Percentiles rank a stretch among this genome's conserved stretches.
phyloP scores from a whole-genome alignment of 2,888 invertebrate species.

The Bhutanitis thaidina region DNA sequence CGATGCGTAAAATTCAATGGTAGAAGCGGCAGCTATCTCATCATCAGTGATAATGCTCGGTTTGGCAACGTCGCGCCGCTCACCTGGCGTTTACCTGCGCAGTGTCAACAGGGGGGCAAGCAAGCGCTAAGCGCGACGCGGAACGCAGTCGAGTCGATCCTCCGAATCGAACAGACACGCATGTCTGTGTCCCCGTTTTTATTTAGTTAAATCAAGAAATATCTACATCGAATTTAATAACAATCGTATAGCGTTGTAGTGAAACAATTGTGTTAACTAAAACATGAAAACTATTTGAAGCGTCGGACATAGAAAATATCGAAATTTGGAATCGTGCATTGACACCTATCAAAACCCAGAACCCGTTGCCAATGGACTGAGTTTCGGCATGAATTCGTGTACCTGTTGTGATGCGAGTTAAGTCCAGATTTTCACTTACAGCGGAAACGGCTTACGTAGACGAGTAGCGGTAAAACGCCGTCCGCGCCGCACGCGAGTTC shows the following conservation, averaged over 20 bases:
- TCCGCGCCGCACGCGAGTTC: slow-evolving; percentile 68
- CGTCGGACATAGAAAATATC: slow-evolving; percentile 32
- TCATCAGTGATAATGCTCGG: slow-evolving; percentile 76
- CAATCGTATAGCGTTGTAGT: background rate
- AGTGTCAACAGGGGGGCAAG: slow-evolving; percentile 74
- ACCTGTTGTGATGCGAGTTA: slow-evolving; percentile 60
- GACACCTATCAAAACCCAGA: slow-evolving; percentile 38
- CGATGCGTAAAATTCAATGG: slow-evolving; percentile 51
- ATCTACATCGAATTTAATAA: background rate
- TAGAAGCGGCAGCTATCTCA: slow-evolving; percentile 63
- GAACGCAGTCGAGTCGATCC: slow-evolving; percentile 62
- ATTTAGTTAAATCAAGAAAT: slow-evolving; percentile 38
- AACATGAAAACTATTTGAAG: slow-evolving; percentile 15
- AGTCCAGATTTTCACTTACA: slow-evolving; percentile 75
- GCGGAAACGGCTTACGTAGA: slow-evolving; percentile 76
- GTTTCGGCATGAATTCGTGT: slow-evolving; percentile 47
- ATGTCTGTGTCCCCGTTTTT: slow-evolving; percentile 53
- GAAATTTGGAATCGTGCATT: slow-evolving; percentile 44
- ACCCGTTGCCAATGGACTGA: slow-evolving; percentile 31
- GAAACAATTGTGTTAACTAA: slow-evolving; percentile 4
- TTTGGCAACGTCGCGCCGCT: slow-evolving; percentile 76
- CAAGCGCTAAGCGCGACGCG: slow-evolving; percentile 29
- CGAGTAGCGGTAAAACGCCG: slow-evolving; percentile 74
- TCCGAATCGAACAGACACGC: slow-evolving; percentile 59
- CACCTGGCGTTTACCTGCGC: slow-evolving; percentile 77